Base-by-base conservation (phyloP, 92 coral and sea anemone species). In the Blastomussa wellsi region DNA sequence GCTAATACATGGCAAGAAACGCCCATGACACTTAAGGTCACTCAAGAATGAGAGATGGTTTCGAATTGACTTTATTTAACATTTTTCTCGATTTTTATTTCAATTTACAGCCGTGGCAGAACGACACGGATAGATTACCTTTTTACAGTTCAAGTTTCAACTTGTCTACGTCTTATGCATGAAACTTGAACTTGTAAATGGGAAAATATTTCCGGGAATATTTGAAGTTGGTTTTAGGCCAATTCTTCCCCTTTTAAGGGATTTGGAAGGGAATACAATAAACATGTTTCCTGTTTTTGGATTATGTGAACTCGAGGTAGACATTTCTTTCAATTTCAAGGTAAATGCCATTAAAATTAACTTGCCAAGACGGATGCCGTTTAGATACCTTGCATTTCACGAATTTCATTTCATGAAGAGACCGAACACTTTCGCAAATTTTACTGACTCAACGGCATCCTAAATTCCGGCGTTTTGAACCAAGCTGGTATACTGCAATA, bases 281-380 rank as follows among this genome's bases (percentile, higher is more conserved):
- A 29, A 32, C n/a, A n/a, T 73, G 52, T 37, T 70, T 82, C 78
- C 86, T 51, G 78, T 71, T 82, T 53, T 33, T 19, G 78, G 78
- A 82, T 70, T 82, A 82, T 37, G 15, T 7, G n/a, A 60, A 24
- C 75, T 51, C 78, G 33, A 53, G 38, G 16, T 69, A 65, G 59
- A 33, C 85, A 35, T 49, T 13, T 81, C 67, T 70, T 49, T 29
- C 42, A 67, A 81, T 70, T 36, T 49, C 48, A 70, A 14, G 36
- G 37, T 20, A 36, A 82, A 82, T 72, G 52, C 55, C 79, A 82
- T 82, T 8, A 44, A 24, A 28, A 37, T 24, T 71, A 77, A 71
- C 67, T 53, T 33, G 67, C 16, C 47, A 19, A 33, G 69, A 66
- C 85, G 85, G 85, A 79, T 81, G 39, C 31, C 19, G 14, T 12